These are phyloP conservation scores for Botia kubotai DNA, from an alignment of 2,797 vertebrate genomes.

Conservation along the genomic window DNA sequence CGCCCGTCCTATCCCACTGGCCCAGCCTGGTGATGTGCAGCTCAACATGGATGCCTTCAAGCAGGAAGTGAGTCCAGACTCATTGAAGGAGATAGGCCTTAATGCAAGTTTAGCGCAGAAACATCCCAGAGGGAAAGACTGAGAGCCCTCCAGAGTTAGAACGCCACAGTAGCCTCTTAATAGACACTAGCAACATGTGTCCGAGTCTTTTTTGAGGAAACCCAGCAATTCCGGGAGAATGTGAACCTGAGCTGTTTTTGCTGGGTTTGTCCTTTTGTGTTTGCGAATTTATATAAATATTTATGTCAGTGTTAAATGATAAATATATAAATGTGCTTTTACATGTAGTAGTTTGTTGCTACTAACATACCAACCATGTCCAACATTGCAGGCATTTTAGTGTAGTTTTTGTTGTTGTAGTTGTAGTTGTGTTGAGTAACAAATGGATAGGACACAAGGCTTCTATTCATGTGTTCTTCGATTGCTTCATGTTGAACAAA, in stretches of 20 bases:
- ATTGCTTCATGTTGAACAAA: background rate
- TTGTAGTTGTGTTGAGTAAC: background rate
- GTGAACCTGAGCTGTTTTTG: slow-evolving; percentile 16
- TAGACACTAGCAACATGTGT: background rate
- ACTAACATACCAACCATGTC: background rate
- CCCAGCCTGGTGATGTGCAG: slow-evolving; percentile 44
- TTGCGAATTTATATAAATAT: background rate
- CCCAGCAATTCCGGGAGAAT: slow-evolving; percentile 44
- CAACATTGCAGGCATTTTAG: background rate
- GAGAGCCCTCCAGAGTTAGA: background rate
- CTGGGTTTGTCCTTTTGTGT: background rate
- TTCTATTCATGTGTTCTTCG: no score
- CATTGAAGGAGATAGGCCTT: slow-evolving; percentile 19
- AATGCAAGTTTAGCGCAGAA: background rate
- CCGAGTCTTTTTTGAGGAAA: slow-evolving; percentile 39
- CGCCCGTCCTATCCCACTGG: slow-evolving; percentile 20
- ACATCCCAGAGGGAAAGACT: background rate
- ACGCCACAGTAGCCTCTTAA: slow-evolving; percentile 20
- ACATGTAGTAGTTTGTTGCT: background rate
- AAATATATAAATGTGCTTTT: background rate
- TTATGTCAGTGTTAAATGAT: background rate
- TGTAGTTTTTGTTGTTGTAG: no score
- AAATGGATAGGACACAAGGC: background rate
- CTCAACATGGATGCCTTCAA: slow-evolving; percentile 28
- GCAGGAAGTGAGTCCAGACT: slow-evolving; percentile 21